Evolutionary conservation across 2,888 invertebrate genomes (phyloP).

Genomic region (Drosophila kuntzei): DNA sequence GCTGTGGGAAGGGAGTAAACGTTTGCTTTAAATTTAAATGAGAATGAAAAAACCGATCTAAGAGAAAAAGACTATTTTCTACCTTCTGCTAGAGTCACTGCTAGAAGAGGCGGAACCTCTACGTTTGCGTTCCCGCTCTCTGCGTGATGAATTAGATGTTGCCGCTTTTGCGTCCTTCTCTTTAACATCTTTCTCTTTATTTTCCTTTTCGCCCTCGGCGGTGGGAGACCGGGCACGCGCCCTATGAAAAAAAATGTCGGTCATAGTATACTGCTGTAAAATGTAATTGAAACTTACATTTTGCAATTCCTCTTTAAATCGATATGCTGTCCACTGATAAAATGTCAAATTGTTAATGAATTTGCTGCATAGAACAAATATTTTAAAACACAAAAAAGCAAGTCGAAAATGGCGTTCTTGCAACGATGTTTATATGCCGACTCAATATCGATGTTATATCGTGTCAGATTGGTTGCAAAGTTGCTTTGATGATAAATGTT

Average conservation of each 20-base stretch:
- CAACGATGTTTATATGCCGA: slow-evolving; percentile 40
- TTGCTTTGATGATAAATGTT: not conserved
- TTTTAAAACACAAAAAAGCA: slow-evolving; percentile 21
- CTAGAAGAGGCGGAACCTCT: slow-evolving; percentile 91
- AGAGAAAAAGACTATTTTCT: slow-evolving; percentile 13
- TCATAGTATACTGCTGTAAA: slow-evolving; percentile 16
- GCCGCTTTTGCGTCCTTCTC: slow-evolving; percentile 77
- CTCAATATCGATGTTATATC: slow-evolving; percentile 13
- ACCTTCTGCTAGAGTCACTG: slow-evolving; percentile 92
- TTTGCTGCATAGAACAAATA: slow-evolving; percentile 12
- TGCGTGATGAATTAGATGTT: slow-evolving; percentile 73
- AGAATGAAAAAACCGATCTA: not conserved
- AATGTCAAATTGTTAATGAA: slow-evolving; percentile 13
- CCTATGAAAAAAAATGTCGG: slow-evolving; percentile 86
- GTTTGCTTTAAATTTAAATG: slow-evolving; percentile 14
- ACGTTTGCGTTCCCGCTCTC: slow-evolving; percentile 85
- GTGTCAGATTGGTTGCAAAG: not conserved
- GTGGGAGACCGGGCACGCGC: slow-evolving; percentile 91
- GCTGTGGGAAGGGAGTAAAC: slow-evolving; percentile 83
- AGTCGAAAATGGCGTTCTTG: slow-evolving; percentile 49
- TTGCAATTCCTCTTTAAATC: slow-evolving; percentile 10
- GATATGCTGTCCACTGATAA: slow-evolving; percentile 9
- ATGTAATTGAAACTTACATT: slow-evolving; percentile 50
- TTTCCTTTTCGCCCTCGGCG: slow-evolving; percentile 90
- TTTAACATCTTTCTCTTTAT: slow-evolving; percentile 88